A percentile compares a stretch with the other conserved stretches of the same genome.
phyloP scores from a whole-genome alignment of 2,797 vertebrate species.

The Acanthis flammea region DNA sequence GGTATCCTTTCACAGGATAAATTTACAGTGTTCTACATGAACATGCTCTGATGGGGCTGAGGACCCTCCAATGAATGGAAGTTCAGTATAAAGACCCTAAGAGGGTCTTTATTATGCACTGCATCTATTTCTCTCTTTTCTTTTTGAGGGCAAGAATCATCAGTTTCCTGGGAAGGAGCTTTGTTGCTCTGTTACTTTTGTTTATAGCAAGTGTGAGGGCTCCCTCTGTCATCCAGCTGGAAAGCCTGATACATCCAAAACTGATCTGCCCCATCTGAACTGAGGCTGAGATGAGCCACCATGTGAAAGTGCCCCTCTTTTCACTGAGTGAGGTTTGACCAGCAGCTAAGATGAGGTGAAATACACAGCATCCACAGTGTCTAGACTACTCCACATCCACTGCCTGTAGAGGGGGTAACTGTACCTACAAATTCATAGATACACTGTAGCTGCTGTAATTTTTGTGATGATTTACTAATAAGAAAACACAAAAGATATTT shows the following conservation, averaged over 20 bases:
- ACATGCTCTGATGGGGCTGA: neutral
- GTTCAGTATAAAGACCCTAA: neutral
- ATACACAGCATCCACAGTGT: neutral
- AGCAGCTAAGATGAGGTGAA: neutral
- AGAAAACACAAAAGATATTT: neutral
- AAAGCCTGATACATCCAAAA: neutral
- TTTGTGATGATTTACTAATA: neutral
- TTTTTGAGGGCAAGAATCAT: neutral
- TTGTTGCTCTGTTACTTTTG: neutral
- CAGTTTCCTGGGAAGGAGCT: neutral
- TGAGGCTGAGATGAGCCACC: neutral
- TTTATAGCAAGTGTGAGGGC: neutral
- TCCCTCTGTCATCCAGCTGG: neutral
- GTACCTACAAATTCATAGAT: neutral
- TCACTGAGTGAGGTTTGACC: neutral
- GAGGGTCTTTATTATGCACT: too few species aligned
- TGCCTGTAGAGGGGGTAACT: neutral
- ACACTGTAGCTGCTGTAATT: neutral
- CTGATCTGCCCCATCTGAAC: neutral
- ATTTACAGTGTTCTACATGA: neutral
- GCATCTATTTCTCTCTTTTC: neutral
- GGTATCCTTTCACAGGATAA: neutral
- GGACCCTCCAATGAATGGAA: neutral
- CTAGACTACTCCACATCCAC: neutral
- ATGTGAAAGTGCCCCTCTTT: neutral